These are phyloP conservation scores for Pteruthius melanotis DNA, from an alignment of 2,113 vertebrate species.

Conservation along the genomic window DNA sequence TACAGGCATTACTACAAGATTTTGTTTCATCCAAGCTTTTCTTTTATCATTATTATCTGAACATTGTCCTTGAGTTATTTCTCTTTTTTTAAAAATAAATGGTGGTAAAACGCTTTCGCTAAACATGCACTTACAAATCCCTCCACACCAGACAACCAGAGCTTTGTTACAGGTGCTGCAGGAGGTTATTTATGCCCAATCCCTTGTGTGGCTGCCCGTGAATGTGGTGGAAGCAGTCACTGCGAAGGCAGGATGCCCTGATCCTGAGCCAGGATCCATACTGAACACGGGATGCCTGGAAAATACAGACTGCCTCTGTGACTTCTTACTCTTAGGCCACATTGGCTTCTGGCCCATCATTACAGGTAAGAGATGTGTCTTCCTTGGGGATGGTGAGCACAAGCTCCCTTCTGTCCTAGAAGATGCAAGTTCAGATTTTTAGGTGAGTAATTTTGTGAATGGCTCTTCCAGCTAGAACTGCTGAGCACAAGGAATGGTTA, in stretches of 20 bases:
- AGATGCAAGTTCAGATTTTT: neutral
- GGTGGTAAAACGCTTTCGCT: neutral
- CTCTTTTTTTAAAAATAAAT: neutral
- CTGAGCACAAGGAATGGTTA: neutral
- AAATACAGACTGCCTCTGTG: neutral
- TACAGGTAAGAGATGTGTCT: neutral
- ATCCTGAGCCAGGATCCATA: neutral
- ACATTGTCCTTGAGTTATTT: neutral
- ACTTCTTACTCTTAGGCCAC: accelerated
- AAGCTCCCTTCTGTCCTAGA: neutral
- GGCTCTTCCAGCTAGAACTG: neutral
- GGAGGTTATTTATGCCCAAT: neutral
- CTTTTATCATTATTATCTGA: neutral
- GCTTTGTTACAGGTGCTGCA: neutral
- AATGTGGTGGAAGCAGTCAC: neutral
- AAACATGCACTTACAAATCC: neutral
- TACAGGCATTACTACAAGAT: neutral
- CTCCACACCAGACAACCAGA: neutral
- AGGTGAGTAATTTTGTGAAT: neutral
- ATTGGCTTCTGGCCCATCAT: neutral
- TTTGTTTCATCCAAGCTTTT: neutral
- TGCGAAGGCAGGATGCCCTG: neutral
- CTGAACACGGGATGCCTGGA: neutral
- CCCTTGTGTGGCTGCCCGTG: neutral
- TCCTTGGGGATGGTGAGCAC: neutral